These are phyloP conservation scores for Bubo blakistoni DNA, from an alignment of 2,113 vertebrate species.

Conservation along the genomic window DNA sequence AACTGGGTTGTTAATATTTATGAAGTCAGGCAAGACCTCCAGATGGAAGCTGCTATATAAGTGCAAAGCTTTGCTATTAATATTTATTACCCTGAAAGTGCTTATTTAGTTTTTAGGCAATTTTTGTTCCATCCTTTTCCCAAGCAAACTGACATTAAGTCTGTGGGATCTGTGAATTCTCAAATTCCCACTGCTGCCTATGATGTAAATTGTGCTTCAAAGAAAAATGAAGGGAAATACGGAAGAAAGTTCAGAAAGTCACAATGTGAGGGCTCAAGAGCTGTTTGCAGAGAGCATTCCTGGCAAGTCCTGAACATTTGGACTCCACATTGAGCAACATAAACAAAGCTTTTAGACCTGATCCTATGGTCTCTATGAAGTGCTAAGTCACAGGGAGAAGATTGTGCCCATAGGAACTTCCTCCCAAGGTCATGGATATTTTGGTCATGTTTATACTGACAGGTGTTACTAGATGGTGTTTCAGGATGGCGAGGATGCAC, in stretches of 20 bases:
- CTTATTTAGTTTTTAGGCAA: slow-evolving; percentile 11
- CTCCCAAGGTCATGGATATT: neutral
- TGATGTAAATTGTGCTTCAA: neutral
- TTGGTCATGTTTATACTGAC: neutral
- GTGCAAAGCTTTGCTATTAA: slow-evolving; percentile 35
- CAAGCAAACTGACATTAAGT: slow-evolving; percentile 13
- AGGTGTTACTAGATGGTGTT: neutral
- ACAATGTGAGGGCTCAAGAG: neutral
- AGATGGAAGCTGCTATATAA: slow-evolving; percentile 11
- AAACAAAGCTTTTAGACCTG: neutral
- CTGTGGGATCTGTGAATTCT: neutral
- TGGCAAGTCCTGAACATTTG: neutral
- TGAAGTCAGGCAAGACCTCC: slow-evolving; percentile 4
- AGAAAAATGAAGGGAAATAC: neutral
- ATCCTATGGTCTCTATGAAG: neutral
- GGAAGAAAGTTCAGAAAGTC: neutral
- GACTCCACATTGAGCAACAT: neutral
- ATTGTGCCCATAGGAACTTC: neutral
- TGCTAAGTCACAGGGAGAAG: neutral
- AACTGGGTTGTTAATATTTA: slow-evolving; percentile 51
- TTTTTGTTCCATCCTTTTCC: slow-evolving; percentile 1
- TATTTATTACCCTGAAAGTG: slow-evolving; percentile 48
- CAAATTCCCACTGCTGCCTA: neutral
- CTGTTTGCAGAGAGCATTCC: neutral
- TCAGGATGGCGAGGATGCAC: neutral